Base-by-base conservation (phyloP, 2,797 vertebrate genomes). In the Periparus ater region DNA sequence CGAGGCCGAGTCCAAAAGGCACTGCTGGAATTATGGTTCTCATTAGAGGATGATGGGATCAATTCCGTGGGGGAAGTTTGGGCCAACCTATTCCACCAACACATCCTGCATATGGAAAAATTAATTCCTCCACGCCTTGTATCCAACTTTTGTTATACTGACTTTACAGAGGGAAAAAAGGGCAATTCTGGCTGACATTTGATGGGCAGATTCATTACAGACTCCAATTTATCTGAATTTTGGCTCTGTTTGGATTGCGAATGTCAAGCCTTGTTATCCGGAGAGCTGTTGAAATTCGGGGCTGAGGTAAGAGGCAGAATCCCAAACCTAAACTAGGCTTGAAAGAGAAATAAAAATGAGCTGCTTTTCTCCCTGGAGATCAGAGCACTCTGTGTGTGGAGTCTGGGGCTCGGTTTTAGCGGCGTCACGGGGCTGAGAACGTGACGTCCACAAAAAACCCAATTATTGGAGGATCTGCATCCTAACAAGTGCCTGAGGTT, bases 31-130 rank as follows among this genome's bases (percentile, higher is more conserved):
- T 92, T 44, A 94, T 81, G 91, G 68, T 88, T 96, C 89, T 96
- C 93, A 82, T 96, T 95, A 96, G 51, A 68, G 8, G 62, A 95
- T 34, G 84, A 67, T 71, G n/a, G 94, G 94, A 94, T 96, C 89
- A 65, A 94, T 97, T 96, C 66, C 36, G 7, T 53, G 76, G 74
- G 72, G 88, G 84, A 89, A 78, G 60, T 63, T 94, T 62, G 63
- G 48, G 68, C 91, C 79, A 93, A 13, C 34, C 77, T 77, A 19
- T 38, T 67, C 89, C 80, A 91, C 88, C 86, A 81, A 38, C 55
- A 27, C 22, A 26, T 22, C n/a, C 51, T 17, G 29, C 25, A 62
- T 15, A 19, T 7, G 66, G 83, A 70, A 76, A 91, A 95, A 95
- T 83, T 48, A 25, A 68, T 94, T 93, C 88, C 68, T 88, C 32